Evolutionary conservation across 2,113 vertebrate species (phyloP).

Genomic region (Acrocephalus kingi): DNA sequence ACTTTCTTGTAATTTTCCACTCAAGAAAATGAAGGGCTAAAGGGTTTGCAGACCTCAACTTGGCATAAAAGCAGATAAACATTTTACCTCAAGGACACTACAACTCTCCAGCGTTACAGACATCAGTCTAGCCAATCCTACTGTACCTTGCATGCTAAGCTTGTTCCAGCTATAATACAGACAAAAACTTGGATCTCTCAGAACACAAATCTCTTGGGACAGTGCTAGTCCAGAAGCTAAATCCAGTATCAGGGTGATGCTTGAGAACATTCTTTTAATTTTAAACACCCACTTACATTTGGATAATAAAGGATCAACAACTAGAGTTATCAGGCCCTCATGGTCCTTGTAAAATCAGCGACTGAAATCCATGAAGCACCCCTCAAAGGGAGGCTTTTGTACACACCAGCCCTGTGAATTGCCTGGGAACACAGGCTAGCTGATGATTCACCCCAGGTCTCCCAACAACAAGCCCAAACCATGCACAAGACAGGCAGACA

Average conservation of each 20-base stretch:
- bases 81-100: neutral
- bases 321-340: neutral
- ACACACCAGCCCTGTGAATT: neutral
- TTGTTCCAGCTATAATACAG: neutral
- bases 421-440: neutral
- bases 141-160: neutral
- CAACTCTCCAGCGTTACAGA: neutral
- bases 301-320: neutral
- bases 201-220: neutral
- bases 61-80: neutral
- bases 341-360: neutral
- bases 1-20: neutral
- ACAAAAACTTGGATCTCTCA: neutral
- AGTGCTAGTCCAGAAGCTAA: neutral
- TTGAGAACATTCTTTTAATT: neutral
- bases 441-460: neutral
- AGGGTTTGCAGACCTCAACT: neutral
- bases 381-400: neutral
- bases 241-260: neutral
- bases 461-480: neutral
- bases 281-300: neutral
- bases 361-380: neutral
- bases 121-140: neutral
- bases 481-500: accelerated
- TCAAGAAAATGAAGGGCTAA: neutral